A percentile compares a stretch with the other conserved stretches of the same genome.
Evolutionary conservation across 2,113 vertebrate species (phyloP).

Genomic region (Erythrolamprus reginae): DNA sequence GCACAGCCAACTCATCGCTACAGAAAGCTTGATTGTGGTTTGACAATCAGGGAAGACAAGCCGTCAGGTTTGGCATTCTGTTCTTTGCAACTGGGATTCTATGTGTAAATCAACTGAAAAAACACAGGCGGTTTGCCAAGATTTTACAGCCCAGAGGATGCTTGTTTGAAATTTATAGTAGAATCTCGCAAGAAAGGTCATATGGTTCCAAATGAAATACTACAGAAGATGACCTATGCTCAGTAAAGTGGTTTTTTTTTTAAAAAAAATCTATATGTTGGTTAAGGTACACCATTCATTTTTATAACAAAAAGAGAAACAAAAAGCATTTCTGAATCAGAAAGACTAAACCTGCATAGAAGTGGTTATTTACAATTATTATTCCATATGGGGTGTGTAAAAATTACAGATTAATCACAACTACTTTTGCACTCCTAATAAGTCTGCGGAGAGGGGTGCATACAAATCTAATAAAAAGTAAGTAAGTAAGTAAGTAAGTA

Average conservation of each 20-base stretch:
- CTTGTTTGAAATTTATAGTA: not conserved
- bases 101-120: slow-evolving; percentile 16
- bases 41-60: slow-evolving; percentile 22
- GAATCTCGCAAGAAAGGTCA: not conserved
- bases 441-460: too few relatives aligned
- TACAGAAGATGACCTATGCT: not conserved
- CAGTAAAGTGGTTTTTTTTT: not conserved
- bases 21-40: slow-evolving; percentile 11
- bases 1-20: not conserved
- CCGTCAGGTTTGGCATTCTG: not conserved
- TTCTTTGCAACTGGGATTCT: slow-evolving; percentile 5
- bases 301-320: not conserved
- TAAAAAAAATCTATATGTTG: too few relatives aligned
- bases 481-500: too few relatives aligned
- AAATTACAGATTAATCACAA: not conserved
- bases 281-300: not conserved
- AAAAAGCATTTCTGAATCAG: too few relatives aligned
- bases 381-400: not conserved
- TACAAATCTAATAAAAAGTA: too few relatives aligned
- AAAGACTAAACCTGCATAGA: not conserved
- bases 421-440: not conserved
- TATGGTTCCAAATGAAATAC: accelerated
- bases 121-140: accelerated
- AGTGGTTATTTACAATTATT: not conserved
- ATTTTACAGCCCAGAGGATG: slow-evolving; percentile 1